Conservation (phyloP, 2,113 vertebrate genomes). For the human region DNA sequence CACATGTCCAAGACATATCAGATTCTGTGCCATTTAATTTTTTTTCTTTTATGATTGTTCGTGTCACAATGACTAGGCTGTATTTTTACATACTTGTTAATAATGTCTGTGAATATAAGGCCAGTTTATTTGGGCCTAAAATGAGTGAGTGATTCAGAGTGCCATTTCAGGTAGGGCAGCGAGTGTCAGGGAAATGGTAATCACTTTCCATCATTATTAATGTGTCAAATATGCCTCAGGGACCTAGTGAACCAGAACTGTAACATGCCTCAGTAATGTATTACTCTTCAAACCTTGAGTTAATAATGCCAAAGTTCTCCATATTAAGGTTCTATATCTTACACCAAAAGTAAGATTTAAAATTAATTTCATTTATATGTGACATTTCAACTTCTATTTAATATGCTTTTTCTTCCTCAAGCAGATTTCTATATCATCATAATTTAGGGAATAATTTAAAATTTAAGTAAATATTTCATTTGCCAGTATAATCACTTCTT, state of each 20-base stretch:
- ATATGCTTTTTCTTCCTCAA: not conserved
- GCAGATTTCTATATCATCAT: not conserved
- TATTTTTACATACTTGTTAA: not conserved
- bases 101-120: not conserved
- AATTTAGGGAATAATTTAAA: constrained; percentile 4
- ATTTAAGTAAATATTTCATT: not conserved
- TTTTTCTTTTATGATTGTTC: not conserved
- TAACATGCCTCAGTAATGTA: too few relatives aligned
- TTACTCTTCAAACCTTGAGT: not conserved
- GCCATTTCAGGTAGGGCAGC: not conserved
- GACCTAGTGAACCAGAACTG: not conserved
- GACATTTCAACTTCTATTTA: constrained; percentile 6
- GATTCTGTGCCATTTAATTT: not conserved
- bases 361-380: constrained; percentile 20
- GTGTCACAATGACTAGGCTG: not conserved
- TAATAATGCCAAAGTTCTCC: not conserved
- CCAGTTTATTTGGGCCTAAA: not conserved
- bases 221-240: not conserved
- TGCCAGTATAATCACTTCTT: not conserved
- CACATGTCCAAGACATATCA: not conserved
- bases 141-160: not conserved
- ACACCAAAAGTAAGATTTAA: not conserved
- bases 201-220: not conserved
- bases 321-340: not conserved
- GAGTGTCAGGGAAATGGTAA: not conserved